Conservation (phyloP, 2,888 invertebrate genomes). For the Troides aeacus region DNA sequence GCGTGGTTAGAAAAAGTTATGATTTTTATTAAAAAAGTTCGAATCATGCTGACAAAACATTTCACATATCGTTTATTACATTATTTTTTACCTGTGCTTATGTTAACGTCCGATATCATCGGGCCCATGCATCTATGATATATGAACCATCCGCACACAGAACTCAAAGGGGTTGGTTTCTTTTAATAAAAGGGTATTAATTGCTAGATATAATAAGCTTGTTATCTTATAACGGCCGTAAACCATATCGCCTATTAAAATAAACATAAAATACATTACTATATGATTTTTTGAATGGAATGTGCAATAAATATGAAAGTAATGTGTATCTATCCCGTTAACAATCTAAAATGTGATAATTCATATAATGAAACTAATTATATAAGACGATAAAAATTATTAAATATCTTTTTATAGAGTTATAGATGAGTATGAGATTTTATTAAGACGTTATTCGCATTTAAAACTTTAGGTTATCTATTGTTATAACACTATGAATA, state of each 20-base stretch:
- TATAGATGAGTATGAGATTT: not conserved
- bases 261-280: constrained; percentile 28
- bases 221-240: constrained; percentile 33
- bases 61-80: constrained; percentile 73
- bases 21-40: constrained; percentile 51
- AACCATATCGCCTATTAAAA: constrained; percentile 31
- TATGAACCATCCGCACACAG: constrained; percentile 48
- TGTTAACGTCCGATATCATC: constrained; percentile 66
- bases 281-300: constrained; percentile 25
- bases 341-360: constrained; percentile 6
- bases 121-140: constrained; percentile 59
- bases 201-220: constrained; percentile 51
- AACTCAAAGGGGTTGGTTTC: constrained; percentile 55
- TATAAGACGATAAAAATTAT: not conserved
- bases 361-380: not conserved
- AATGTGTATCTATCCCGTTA: constrained; percentile 13
- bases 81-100: constrained; percentile 57
- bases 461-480: too few species aligned
- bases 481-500: too few species aligned
- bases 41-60: constrained; percentile 77
- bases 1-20: constrained; percentile 50
- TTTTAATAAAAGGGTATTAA: constrained; percentile 61
- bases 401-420: not conserved
- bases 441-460: not conserved
- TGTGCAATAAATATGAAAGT: constrained; percentile 18